These are phyloP conservation scores for Platyscapa corneri DNA, from an alignment of 1,140 invertebrate species.

Conservation along the genomic window DNA sequence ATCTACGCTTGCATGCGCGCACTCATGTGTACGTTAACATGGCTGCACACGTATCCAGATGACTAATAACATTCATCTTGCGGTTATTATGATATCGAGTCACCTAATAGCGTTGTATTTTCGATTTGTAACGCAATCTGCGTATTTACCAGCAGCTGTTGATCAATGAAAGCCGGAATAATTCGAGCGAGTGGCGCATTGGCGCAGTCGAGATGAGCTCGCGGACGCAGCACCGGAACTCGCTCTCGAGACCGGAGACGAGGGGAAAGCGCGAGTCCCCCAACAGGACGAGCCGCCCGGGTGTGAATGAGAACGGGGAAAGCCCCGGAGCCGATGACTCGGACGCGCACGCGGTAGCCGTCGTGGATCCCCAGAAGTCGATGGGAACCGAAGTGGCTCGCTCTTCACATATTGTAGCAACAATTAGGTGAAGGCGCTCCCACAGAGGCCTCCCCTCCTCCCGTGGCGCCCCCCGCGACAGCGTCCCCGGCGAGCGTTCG, in stretches of 20 bases:
- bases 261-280: too few relatives aligned
- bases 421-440: constrained; percentile 75
- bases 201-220: too few relatives aligned
- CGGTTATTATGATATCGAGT: constrained; percentile 12
- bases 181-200: neutral
- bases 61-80: neutral
- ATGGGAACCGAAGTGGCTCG: constrained; percentile 70
- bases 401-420: constrained; percentile 74
- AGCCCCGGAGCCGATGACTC: constrained; percentile 6
- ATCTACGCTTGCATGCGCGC: neutral
- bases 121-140: neutral
- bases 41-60: neutral
- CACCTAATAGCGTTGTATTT: neutral
- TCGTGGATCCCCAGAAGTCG: constrained; percentile 63
- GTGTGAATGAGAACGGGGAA: constrained; percentile 8
- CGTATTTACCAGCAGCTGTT: neutral
- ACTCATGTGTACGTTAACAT: neutral
- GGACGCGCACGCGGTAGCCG: constrained; percentile 32
- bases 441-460: constrained; percentile 57
- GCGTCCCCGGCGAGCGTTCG: neutral
- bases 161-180: neutral
- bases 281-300: neutral
- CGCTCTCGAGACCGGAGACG: too few relatives aligned
- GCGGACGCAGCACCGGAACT: too few relatives aligned
- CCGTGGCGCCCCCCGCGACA: neutral